A percentile compares a stretch with the other conserved stretches of the same genome.
Conservation (phyloP, 2,113 vertebrate species). For the Catharus minimus region DNA sequence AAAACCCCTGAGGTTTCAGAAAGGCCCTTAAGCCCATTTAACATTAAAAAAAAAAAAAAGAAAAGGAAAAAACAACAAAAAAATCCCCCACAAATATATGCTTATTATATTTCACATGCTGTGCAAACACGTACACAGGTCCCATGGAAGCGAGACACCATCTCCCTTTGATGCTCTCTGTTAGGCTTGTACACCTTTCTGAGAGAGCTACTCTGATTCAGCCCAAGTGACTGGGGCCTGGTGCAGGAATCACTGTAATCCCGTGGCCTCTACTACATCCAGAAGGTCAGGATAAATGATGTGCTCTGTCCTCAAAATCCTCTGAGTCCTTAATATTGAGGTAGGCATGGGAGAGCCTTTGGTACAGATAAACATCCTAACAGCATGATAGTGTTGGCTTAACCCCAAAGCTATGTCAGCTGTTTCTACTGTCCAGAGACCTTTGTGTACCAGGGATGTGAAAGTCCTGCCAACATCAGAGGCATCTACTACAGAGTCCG, state of each 20-base stretch:
- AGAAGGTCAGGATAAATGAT: conserved; percentile 33
- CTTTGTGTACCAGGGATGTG: conserved; percentile 30
- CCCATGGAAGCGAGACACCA: not conserved
- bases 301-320: conserved; percentile 22
- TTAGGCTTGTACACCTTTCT: not conserved
- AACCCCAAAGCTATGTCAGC: conserved; percentile 62
- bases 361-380: conserved; percentile 63
- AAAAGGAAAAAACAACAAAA: not conserved
- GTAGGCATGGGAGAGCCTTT: conserved; percentile 36
- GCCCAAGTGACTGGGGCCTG: not conserved
- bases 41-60: not conserved
- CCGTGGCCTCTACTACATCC: not conserved
- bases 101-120: not conserved
- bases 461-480: conserved; percentile 56
- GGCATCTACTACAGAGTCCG: not conserved
- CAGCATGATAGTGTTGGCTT: conserved; percentile 51
- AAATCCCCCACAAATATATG: not conserved
- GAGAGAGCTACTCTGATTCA: not conserved
- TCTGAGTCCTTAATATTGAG: conserved; percentile 1
- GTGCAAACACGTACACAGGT: accelerated
- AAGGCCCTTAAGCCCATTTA: not conserved
- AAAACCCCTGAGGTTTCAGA: conserved; percentile 44
- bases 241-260: not conserved
- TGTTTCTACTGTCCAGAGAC: conserved; percentile 56
- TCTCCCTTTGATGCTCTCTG: not conserved